A percentile compares a stretch with the other conserved stretches of the same genome.
These are phyloP conservation scores for Podarcis muralis DNA, from an alignment of 2,113 vertebrate species.

Conservation along the genomic window DNA sequence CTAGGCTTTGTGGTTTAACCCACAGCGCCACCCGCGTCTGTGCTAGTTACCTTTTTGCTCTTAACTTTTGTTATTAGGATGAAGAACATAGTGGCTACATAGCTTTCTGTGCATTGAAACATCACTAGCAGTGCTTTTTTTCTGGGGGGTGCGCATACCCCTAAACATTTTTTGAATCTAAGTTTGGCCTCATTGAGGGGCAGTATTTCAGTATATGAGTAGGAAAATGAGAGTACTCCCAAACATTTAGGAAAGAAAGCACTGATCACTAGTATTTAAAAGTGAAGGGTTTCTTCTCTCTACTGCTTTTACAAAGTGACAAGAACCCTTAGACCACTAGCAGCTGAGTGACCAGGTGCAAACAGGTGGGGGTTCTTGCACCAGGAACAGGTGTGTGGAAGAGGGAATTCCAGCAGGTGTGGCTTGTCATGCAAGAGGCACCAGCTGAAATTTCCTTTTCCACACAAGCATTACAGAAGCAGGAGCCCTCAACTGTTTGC, in stretches of 20 bases:
- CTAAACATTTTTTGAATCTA: too few species aligned
- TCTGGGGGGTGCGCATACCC: too few species aligned
- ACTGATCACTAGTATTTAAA: not conserved
- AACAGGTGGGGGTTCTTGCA: not conserved
- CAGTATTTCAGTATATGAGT: too few species aligned
- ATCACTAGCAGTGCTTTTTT: not conserved
- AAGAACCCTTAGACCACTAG: not conserved
- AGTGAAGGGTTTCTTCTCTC: not conserved
- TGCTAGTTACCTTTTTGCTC: too few species aligned
- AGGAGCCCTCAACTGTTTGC: not conserved
- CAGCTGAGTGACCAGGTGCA: not conserved
- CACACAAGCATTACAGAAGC: not conserved
- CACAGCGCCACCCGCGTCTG: too few species aligned
- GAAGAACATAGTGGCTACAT: not conserved
- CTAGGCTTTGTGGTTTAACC: too few species aligned
- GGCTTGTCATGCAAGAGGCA: not conserved
- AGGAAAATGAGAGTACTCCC: too few species aligned
- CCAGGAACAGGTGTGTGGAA: not conserved
- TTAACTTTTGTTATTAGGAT: too few species aligned
- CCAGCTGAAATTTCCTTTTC: not conserved
- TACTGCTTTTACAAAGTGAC: not conserved
- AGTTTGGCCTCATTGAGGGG: too few species aligned
- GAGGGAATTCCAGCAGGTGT: too few species aligned
- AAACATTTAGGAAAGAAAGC: too few species aligned
- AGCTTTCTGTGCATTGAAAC: not conserved